phyloP scores from a whole-genome alignment of 1,140 invertebrate species.

The Drosophila yakuba region DNA sequence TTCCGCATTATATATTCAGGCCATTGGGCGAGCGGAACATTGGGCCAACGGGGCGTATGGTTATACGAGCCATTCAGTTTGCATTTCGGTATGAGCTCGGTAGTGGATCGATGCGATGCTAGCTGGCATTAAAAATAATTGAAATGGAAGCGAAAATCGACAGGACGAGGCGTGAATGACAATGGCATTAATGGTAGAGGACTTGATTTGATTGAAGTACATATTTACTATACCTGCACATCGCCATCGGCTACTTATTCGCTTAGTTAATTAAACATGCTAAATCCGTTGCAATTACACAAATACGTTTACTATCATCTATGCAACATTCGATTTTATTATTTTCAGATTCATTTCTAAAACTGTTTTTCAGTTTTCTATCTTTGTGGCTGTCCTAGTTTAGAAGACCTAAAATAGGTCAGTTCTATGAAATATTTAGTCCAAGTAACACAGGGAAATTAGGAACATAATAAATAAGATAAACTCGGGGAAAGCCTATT shows the following conservation, averaged over 20 bases:
- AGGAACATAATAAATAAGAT: slow-evolving; percentile 3
- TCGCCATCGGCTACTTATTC: slow-evolving; percentile 17
- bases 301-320: too few relatives aligned
- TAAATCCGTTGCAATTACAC: background rate
- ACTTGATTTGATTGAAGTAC: slow-evolving; percentile 16
- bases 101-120: slow-evolving; percentile 27
- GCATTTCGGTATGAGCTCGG: slow-evolving; percentile 8
- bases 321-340: too few relatives aligned
- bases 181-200: slow-evolving; percentile 29
- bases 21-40: background rate
- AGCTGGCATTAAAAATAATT: slow-evolving; percentile 40
- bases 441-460: background rate
- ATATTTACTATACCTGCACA: background rate
- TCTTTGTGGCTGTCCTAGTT: slow-evolving; percentile 2
- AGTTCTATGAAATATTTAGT: background rate
- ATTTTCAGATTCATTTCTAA: background rate
- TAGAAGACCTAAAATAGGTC: slow-evolving; percentile 6
- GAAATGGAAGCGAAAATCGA: slow-evolving; percentile 46
- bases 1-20: slow-evolving; percentile 47
- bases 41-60: background rate
- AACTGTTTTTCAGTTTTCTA: too few relatives aligned
- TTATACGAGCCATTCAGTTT: slow-evolving; percentile 8
- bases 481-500: background rate
- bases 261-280: slow-evolving; percentile 27
- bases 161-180: slow-evolving; percentile 40